Conservation (phyloP, 2,797 vertebrate species). For the Pangasius macronema region DNA sequence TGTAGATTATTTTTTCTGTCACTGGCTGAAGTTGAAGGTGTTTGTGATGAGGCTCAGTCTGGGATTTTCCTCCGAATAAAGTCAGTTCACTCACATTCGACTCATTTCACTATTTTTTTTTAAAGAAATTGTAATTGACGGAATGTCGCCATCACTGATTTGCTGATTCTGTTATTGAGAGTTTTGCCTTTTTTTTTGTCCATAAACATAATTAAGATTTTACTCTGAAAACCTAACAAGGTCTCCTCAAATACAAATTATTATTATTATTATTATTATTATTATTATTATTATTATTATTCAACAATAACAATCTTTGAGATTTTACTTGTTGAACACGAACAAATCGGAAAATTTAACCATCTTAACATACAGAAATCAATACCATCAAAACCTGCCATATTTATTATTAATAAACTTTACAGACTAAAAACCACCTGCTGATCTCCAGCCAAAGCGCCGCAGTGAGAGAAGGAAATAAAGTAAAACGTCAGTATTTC, state of each 20-base stretch:
- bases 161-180: background rate
- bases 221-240: background rate
- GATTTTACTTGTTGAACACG: slow-evolving; percentile 62
- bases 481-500: background rate
- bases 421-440: slow-evolving; percentile 69
- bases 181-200: background rate
- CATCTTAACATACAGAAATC: slow-evolving; percentile 79
- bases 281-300: background rate
- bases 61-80: background rate
- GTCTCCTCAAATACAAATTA: slow-evolving; percentile 27
- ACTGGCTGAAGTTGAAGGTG: background rate
- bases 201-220: background rate
- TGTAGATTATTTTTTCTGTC: background rate
- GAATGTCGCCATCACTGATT: background rate
- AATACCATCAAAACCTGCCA: slow-evolving; percentile 78
- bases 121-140: background rate
- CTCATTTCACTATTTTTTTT: background rate
- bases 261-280: slow-evolving; percentile 18
- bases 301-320: background rate
- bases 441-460: slow-evolving; percentile 53
- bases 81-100: background rate
- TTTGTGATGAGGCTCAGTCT: background rate
- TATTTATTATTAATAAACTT: slow-evolving; percentile 80
- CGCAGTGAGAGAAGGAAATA: background rate
- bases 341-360: slow-evolving; percentile 62